These are phyloP conservation scores for Syngnathus floridae DNA, from an alignment of 2,113 vertebrate species.

Conservation along the genomic window DNA sequence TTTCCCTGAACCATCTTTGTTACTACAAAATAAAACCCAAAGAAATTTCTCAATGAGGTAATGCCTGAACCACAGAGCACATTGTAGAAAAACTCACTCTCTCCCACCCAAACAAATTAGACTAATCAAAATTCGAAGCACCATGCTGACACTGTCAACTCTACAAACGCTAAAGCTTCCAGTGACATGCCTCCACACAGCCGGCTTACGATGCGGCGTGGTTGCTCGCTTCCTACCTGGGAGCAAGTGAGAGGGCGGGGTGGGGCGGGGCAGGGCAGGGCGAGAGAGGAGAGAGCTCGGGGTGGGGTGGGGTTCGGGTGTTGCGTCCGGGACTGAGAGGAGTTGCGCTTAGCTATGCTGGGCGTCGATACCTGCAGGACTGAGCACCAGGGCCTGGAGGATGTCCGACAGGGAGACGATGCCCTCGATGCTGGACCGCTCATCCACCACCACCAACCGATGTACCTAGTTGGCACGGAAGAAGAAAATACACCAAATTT, in stretches of 20 bases:
- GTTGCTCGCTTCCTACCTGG: slow-evolving; percentile 55
- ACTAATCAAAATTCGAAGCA: too few species aligned
- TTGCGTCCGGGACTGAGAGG: slow-evolving; percentile 41
- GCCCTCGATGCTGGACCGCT: slow-evolving; percentile 87
- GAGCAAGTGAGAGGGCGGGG: slow-evolving; percentile 39
- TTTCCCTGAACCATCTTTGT: too few species aligned
- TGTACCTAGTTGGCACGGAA: slow-evolving; percentile 77
- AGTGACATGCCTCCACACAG: slow-evolving; percentile 32
- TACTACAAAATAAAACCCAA: too few species aligned
- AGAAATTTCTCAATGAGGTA: too few species aligned
- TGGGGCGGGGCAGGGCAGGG: slow-evolving; percentile 21
- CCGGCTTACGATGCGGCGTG: slow-evolving; percentile 14
- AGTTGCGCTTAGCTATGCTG: slow-evolving; percentile 57
- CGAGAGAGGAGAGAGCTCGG: slow-evolving; percentile 32
- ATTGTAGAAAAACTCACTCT: too few species aligned
- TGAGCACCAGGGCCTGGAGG: slow-evolving; percentile 92
- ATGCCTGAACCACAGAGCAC: too few species aligned
- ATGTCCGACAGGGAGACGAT: slow-evolving; percentile 98
- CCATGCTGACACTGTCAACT: slow-evolving; percentile 3
- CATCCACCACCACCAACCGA: slow-evolving; percentile 92
- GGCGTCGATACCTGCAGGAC: slow-evolving; percentile 85
- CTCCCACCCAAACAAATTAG: too few species aligned
- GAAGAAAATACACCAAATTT: background rate
- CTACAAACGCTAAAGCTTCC: slow-evolving; percentile 21
- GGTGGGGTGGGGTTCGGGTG: background rate